A percentile compares a stretch with the other conserved stretches of the same genome.
Conservation (phyloP, 64 coral and sea anemone species). For the Astreopora myriophthalma region DNA sequence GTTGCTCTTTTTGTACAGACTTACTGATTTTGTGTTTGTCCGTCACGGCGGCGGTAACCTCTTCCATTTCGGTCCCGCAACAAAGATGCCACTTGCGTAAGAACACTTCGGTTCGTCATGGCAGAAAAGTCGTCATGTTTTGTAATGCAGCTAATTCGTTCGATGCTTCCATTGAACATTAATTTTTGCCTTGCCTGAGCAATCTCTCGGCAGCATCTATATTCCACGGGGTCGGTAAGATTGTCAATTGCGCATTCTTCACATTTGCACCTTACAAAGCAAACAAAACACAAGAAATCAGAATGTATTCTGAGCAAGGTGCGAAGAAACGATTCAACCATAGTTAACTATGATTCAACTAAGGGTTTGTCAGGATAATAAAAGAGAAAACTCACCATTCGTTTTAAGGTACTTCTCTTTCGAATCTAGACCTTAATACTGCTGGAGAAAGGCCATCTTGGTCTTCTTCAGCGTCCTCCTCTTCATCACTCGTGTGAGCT, state of each 20-base stretch:
- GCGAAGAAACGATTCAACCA: neutral
- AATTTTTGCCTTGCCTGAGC: slow-evolving; percentile 1
- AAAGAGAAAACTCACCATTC: slow-evolving; percentile 3
- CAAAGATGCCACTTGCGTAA: neutral
- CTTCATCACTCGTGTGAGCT: neutral
- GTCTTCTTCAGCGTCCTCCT: slow-evolving; percentile 3
- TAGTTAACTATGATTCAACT: neutral
- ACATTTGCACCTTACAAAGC: slow-evolving; percentile 7
- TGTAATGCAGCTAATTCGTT: neutral
- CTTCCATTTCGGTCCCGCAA: neutral
- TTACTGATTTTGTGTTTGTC: neutral
- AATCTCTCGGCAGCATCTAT: slow-evolving; percentile 6
- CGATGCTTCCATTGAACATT: neutral
- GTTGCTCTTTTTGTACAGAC: neutral
- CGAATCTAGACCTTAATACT: neutral
- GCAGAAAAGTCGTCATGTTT: neutral
- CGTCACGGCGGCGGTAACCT: neutral
- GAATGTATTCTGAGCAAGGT: neutral
- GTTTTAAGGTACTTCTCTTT: neutral
- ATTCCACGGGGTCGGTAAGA: neutral
- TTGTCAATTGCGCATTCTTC: neutral
- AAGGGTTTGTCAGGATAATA: neutral
- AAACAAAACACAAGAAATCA: neutral
- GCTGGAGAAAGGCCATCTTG: neutral
- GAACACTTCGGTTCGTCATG: neutral